Evolutionary conservation across 2,113 vertebrate genomes (phyloP).

Genomic region (Narcine bancroftii): DNA sequence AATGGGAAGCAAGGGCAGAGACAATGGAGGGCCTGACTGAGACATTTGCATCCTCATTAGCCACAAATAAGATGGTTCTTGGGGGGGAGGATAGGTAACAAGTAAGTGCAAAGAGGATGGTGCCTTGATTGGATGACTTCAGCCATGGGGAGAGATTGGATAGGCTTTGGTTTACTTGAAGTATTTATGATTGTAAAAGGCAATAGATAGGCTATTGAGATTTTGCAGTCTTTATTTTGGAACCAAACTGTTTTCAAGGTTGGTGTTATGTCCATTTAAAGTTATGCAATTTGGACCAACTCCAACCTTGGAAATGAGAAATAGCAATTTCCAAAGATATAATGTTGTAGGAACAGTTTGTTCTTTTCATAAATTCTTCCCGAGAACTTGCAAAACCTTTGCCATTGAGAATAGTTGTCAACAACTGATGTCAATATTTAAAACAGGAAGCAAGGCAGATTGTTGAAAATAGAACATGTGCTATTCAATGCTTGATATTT

Average conservation of each 20-base stretch:
- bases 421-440: neutral
- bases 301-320: neutral
- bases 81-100: no score
- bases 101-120: no score
- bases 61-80: no score
- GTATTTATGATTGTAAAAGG: no score
- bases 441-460: neutral
- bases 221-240: neutral
- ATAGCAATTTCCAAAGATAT: neutral
- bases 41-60: no score
- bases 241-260: neutral
- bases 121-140: no score
- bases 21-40: no score
- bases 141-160: no score
- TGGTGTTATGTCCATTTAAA: neutral
- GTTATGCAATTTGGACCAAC: neutral
- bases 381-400: neutral
- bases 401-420: neutral
- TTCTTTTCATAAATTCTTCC: neutral
- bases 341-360: neutral
- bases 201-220: neutral
- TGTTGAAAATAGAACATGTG: neutral
- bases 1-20: no score
- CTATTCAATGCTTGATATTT: no score
- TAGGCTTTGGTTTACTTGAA: no score